Base-by-base conservation (phyloP, 2,113 vertebrate species). In the Andinoacara biseriatus region DNA sequence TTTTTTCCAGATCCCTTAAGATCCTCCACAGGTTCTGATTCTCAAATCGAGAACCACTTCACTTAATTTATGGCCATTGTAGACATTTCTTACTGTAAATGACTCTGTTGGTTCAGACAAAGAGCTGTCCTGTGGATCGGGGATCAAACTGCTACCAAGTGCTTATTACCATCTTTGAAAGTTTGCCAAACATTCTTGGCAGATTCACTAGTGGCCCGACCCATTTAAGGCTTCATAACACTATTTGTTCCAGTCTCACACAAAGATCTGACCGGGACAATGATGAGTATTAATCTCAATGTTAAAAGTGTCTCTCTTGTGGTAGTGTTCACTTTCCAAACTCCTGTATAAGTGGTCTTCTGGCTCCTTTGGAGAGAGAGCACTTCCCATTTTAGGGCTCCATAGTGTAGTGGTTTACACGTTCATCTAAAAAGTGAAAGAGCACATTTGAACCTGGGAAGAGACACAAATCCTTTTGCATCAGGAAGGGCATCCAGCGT, bases 141-240 rank as follows among this genome's bases (percentile, higher is more conserved):
- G 58, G 83, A 72, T 85, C 79, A 79, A 76, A 82, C 65, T 83
- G 72, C 74, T 43, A 26, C 58, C 3, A 85, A 80, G 57, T 86
- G 63, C 74, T 86, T 76, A 76, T 62, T 69, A 57, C 83, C 35
- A 62, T 84, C 13, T 24, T 26, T 90, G 82, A 76, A 62, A 59
- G 13, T 43, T 74, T 74, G 84, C 82, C 89, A 83, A 74, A 74
- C 26, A 17, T 38, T 85, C 57, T 78, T 87, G 87, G 76, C 84
- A 86, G 56, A 83, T 83, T 77, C 5, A 79, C 59, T 13, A 7
- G 72, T 57, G 78, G 63, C 77, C 60, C 61, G 75, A 80, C 81
- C 59, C 54, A 80, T 83, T 83, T 74, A 72, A 84, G 29, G 20
- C 57, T 60, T 46, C 29, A 83, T 31, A 49, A 83, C 62, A 10